phyloP scores from a whole-genome alignment of 2,888 invertebrate species.

The Amphipyra tragopoginis region DNA sequence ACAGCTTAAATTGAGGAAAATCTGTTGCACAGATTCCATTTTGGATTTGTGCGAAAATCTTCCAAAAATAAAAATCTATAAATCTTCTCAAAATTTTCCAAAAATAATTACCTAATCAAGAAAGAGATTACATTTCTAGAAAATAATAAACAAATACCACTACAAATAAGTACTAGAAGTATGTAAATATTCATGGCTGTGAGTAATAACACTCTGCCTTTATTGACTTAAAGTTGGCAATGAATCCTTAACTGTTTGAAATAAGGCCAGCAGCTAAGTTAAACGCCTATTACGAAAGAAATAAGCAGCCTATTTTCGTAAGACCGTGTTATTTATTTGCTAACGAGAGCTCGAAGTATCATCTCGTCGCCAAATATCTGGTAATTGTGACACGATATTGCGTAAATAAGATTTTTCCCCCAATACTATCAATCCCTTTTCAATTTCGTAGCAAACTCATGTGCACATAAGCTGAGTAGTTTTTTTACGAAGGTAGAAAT shows the following conservation, averaged over 20 bases:
- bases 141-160: too few species aligned
- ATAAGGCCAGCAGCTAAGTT: conserved; percentile 38
- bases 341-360: conserved; percentile 22
- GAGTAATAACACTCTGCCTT: conserved; percentile 2
- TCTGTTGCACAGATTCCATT: too few species aligned
- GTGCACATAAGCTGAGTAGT: conserved; percentile 11
- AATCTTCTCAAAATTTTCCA: too few species aligned
- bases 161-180: too few species aligned
- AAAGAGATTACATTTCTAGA: too few species aligned
- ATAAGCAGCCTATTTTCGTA: conserved; percentile 40
- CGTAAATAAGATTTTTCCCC: conserved; percentile 25
- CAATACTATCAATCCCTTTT: conserved; percentile 3
- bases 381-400: conserved; percentile 28
- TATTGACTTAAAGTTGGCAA: conserved; percentile 35
- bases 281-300: conserved; percentile 26
- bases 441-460: conserved; percentile 16
- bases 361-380: conserved; percentile 30
- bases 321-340: conserved; percentile 35
- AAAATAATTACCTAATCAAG: too few species aligned
- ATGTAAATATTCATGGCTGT: neutral
- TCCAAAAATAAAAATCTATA: too few species aligned
- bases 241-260: conserved; percentile 26
- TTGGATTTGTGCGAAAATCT: too few species aligned
- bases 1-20: too few species aligned
- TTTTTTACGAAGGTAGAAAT: conserved; percentile 8